Evolutionary conservation across 1,140 invertebrate genomes (phyloP), one percentile per base, ranked within the genome.

Genomic region (Gryllus bimaculatus): DNA sequence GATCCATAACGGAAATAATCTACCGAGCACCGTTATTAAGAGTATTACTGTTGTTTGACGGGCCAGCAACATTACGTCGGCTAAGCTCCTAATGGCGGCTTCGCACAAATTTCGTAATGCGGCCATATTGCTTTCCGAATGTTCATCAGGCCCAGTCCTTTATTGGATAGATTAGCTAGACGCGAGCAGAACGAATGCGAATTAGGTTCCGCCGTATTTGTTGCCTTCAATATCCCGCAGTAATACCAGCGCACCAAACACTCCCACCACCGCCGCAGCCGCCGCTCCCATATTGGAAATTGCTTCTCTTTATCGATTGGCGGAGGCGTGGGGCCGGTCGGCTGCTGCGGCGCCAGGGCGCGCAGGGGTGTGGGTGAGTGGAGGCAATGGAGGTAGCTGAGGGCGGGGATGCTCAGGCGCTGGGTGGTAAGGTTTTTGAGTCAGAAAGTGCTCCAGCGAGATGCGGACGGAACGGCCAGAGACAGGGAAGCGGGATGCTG

Each of bases 161-260:
- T 66, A 66, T 66, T 66, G 54, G 54, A 66, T 66, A 66, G 54
- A 66, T 66, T 66, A 66, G 54, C 54, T 66, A 66, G 54, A 66
- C 54, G 54, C 10, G 54, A 13, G 54, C 54, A 66, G 54, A 66
- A 66, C 54, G 54, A 66, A 66, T 66, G 54, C 54, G 54, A 66
- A 66, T 66, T 66, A 66, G 54, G 18, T 66, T 66, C 54, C 54
- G 18, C 54, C 54, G 54, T 66, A 66, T 66, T 66, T 66, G 54
- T 66, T 66, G 54, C 54, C 54, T 66, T 66, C 54, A 66, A 66
- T 66, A 66, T 66, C 54, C 54, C 54, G 54, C 18, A 13, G 54
- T 66, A 66, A 66, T 66, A 66, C 54, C 18, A 66, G 18, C 54
- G 10, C 54, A 18, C 54, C 54, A 66, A 66, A 66, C 54, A 66